Evolutionary conservation across 2,797 vertebrate genomes (phyloP), one percentile per base, ranked within the genome.

Genomic region (Sphenopsis melanotis): DNA sequence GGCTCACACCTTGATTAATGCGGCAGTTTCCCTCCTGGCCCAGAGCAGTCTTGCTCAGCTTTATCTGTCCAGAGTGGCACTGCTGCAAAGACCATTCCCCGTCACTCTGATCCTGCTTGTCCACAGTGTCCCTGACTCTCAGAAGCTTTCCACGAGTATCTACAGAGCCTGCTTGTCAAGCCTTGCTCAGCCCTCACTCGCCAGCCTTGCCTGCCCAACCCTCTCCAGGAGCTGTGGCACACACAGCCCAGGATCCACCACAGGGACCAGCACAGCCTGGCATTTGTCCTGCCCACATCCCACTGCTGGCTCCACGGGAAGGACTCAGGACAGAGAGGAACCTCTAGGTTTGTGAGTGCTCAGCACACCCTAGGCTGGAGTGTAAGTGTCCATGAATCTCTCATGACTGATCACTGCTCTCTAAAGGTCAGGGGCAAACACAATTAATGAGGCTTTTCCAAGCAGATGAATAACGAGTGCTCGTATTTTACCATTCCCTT

Each of bases 1-100:
- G 75, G 5, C 80, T 95, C 72, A 12, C 94, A 79, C 86, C 83
- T 88, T 79, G 93, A 95, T 94, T 93, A 95, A 95, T 90, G 93
- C 66, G 0, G 90, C 90, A 95, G 12, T 88, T 77, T 95, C 64
- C 44, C 47, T 72, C 82, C 78, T 90, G 83, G 93, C 93, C 77
- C 86, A 12, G 72, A 76, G 70, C 75, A 78, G 26, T 14, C 88
- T 90, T 37, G 66, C 92, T 93, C 80, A 83, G 93, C 87, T 95
- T 81, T 39, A 47, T 50, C 66, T 36, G 12, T 7, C 82, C 72
- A 68, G 49, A 75, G 16, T 1, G 37, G 23, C 29, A 12, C 32
- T 47, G 76, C 89, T 77, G 78, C 70, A 89, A 52, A 78, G 68
- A 53, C 39, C 76, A 23, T 23, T 79, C 56, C 71, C 64, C 16